These are phyloP conservation scores for Vidua chalybeata DNA, from an alignment of 2,113 vertebrate genomes.

Conservation along the genomic window DNA sequence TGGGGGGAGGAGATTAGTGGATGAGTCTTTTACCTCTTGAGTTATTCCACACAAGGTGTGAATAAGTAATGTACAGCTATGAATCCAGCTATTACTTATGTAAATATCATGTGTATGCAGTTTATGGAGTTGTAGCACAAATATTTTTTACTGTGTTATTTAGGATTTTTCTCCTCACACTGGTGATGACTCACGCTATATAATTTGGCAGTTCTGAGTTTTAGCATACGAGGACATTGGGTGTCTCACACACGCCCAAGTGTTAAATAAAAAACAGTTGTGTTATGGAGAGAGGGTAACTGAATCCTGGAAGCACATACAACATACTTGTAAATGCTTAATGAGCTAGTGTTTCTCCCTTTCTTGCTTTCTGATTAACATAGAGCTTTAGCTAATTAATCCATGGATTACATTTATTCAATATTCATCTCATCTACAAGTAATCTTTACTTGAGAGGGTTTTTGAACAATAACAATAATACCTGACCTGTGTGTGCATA, in stretches of 20 bases:
- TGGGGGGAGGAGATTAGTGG: neutral
- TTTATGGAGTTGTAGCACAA: neutral
- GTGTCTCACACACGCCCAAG: conserved; percentile 6
- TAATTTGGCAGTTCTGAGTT: neutral
- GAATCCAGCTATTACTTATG: conserved; percentile 3
- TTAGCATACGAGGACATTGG: neutral
- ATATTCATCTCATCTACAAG: conserved; percentile 55
- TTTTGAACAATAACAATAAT: neutral
- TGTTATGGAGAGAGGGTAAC: conserved; percentile 56
- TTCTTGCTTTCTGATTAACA: conserved; percentile 61
- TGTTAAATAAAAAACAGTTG: conserved; percentile 61
- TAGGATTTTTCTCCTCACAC: neutral
- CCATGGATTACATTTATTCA: conserved; percentile 56
- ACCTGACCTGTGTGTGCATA: neutral
- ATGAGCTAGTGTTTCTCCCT: conserved; percentile 62
- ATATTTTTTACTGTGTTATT: neutral
- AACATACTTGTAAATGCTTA: conserved; percentile 60
- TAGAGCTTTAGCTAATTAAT: conserved; percentile 65
- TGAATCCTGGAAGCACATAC: conserved; percentile 43
- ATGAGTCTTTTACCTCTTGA: conserved; percentile 13
- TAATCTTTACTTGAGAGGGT: conserved; percentile 28
- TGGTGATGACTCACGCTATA: neutral
- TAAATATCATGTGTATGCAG: conserved; percentile 2
- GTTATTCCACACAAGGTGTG: neutral
- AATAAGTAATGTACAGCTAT: conserved; percentile 8